Evolutionary conservation across 2,113 vertebrate genomes (phyloP).

Genomic region (Hippoglossus stenolepis): DNA sequence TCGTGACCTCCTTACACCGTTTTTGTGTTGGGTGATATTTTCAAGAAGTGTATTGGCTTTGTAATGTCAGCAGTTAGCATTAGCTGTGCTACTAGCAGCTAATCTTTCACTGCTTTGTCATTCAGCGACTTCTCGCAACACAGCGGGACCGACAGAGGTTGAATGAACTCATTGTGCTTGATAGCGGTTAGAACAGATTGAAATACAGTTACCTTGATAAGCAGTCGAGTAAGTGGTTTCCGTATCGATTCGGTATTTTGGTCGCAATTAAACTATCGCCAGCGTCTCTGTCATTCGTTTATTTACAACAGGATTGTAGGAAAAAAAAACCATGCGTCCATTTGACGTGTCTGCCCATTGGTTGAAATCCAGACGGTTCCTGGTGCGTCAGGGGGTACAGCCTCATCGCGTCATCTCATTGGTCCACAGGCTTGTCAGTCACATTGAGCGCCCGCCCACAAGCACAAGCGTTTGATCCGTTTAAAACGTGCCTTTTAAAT

Average conservation of each 20-base stretch:
- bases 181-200: not conserved
- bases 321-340: constrained; percentile 42
- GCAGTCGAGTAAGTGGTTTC: constrained; percentile 26
- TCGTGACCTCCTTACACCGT: not conserved
- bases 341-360: constrained; percentile 68
- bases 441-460: constrained; percentile 16
- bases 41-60: constrained; percentile 11
- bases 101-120: constrained; percentile 68
- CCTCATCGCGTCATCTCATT: constrained; percentile 45
- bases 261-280: constrained; percentile 40
- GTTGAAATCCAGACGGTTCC: constrained; percentile 73
- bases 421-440: constrained; percentile 55
- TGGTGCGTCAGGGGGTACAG: constrained; percentile 53
- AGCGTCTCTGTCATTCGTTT: constrained; percentile 77
- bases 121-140: constrained; percentile 38
- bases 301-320: constrained; percentile 82
- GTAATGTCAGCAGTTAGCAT: constrained; percentile 61
- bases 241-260: constrained; percentile 24
- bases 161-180: not conserved
- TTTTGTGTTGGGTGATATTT: not conserved
- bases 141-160: not conserved
- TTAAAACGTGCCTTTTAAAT: constrained; percentile 1
- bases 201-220: constrained; percentile 56
- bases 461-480: not conserved
- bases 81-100: constrained; percentile 67